Evolutionary conservation across 2,113 vertebrate species (phyloP).

Genomic region (Suricata suricatta): DNA sequence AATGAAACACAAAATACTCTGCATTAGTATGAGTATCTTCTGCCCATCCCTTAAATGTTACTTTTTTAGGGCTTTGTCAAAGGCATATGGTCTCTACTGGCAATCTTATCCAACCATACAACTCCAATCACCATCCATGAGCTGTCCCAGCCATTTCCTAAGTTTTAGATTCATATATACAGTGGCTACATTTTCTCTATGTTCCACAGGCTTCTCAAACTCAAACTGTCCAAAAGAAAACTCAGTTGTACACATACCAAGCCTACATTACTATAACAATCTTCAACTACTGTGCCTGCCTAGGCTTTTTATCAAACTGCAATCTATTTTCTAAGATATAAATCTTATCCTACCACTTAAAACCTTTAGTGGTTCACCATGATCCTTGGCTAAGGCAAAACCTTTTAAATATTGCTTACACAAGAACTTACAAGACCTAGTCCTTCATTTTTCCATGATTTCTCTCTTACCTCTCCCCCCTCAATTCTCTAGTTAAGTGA

Average conservation of each 20-base stretch:
- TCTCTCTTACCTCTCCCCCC: not conserved
- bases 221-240: not conserved
- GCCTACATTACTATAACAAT: not conserved
- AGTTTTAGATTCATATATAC: not conserved
- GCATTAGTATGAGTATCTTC: not conserved
- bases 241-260: not conserved
- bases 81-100: not conserved
- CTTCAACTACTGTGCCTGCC: not conserved
- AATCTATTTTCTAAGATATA: not conserved
- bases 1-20: slow-evolving; percentile 58
- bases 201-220: not conserved
- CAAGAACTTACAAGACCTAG: not conserved
- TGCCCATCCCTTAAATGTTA: not conserved
- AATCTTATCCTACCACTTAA: slow-evolving; percentile 1
- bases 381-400: not conserved
- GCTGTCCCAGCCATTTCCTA: not conserved
- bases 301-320: not conserved
- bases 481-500: not conserved
- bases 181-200: not conserved
- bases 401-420: not conserved
- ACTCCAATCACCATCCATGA: not conserved
- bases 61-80: not conserved
- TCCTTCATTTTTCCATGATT: not conserved
- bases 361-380: not conserved
- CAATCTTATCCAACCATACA: not conserved